phyloP scores from a whole-genome alignment of 2,113 vertebrate species.

The Oriolus oriolus region DNA sequence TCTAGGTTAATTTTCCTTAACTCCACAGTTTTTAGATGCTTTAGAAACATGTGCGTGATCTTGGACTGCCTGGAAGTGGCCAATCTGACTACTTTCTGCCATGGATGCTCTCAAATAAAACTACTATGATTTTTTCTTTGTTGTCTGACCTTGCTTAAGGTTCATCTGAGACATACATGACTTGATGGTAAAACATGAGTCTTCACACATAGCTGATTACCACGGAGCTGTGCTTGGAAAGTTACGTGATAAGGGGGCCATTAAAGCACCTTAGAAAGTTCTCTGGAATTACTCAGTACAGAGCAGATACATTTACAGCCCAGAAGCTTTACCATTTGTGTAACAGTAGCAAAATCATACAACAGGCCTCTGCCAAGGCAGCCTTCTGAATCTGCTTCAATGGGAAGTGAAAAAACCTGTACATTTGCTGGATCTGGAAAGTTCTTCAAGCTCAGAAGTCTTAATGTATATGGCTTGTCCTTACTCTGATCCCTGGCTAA shows the following conservation, averaged over 20 bases:
- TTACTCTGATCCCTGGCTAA: not conserved
- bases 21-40: not conserved
- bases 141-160: not conserved
- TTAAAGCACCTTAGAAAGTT: not conserved
- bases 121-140: not conserved
- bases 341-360: not conserved
- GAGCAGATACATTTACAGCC: not conserved
- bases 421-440: not conserved
- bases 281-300: not conserved
- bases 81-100: not conserved
- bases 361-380: not conserved
- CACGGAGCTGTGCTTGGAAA: not conserved
- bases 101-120: not conserved
- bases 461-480: not conserved
- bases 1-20: not conserved
- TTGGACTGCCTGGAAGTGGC: not conserved
- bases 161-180: not conserved
- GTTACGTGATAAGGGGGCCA: accelerated
- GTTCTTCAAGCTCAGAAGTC: not conserved
- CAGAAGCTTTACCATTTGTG: not conserved
- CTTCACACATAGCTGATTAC: not conserved
- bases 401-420: not conserved
- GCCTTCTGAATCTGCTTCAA: not conserved
- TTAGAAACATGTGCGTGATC: not conserved
- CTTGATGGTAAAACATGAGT: not conserved